Percentiles rank a stretch among this genome's conserved stretches.
Evolutionary conservation across 2,113 vertebrate species (phyloP).

Genomic region (Zosterops pallidus): DNA sequence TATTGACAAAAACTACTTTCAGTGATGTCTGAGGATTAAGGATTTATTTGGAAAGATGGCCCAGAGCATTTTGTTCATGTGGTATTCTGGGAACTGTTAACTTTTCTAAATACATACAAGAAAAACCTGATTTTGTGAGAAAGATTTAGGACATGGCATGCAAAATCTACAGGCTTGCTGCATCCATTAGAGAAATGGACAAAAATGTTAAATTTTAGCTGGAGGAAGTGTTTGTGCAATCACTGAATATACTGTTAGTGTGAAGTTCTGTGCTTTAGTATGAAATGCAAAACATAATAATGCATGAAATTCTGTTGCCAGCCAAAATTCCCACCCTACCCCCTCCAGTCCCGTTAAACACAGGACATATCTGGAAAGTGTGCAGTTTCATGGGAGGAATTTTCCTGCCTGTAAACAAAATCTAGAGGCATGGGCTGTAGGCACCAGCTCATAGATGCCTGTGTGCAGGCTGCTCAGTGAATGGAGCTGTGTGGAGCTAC

Average conservation of each 20-base stretch:
- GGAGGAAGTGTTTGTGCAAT: neutral
- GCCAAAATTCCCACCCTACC: neutral
- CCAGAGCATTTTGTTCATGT: neutral
- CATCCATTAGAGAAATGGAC: neutral
- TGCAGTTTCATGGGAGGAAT: neutral
- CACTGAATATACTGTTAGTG: neutral
- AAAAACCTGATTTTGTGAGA: conserved; percentile 30
- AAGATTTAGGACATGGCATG: neutral
- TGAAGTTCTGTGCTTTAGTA: neutral
- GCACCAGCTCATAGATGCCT: neutral
- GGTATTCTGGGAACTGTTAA: neutral
- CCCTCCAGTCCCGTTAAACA: neutral
- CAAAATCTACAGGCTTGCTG: neutral
- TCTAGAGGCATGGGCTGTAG: neutral
- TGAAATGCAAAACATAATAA: neutral
- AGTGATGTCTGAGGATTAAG: conserved; percentile 2
- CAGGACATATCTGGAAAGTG: neutral
- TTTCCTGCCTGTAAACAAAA: neutral
- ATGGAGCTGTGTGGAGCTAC: neutral
- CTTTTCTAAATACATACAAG: neutral
- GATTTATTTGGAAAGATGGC: conserved; percentile 30
- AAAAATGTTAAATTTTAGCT: neutral
- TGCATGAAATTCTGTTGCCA: neutral
- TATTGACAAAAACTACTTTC: conserved; percentile 9
- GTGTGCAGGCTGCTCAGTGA: neutral